These are phyloP conservation scores for Caenorhabditis sp. DNA, from an alignment of 2,888 invertebrate genomes.

Conservation along the genomic window DNA sequence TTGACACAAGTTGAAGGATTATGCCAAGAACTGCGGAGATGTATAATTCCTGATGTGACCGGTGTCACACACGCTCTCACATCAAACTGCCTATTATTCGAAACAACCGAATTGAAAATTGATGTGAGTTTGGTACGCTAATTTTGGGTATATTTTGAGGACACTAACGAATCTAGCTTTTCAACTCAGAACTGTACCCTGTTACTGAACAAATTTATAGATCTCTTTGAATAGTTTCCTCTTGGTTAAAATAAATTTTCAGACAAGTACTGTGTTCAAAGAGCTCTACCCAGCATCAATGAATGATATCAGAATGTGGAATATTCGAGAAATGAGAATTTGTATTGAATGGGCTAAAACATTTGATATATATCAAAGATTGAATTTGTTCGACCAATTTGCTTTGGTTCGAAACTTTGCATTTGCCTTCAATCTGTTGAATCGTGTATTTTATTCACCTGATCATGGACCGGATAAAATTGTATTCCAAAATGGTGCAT, in stretches of 20 bases:
- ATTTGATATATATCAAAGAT: conserved; percentile 63
- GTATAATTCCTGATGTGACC: conserved; percentile 63
- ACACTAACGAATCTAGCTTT: neutral
- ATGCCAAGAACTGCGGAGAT: conserved; percentile 61
- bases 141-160: neutral
- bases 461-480: conserved; percentile 71
- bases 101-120: conserved; percentile 57
- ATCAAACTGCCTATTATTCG: conserved; percentile 61
- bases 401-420: conserved; percentile 69
- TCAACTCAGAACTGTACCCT: neutral
- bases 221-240: neutral
- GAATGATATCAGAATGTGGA: conserved; percentile 71
- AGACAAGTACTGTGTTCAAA: conserved; percentile 64
- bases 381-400: conserved; percentile 64
- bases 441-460: conserved; percentile 67
- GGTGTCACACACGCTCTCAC: conserved; percentile 57
- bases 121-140: conserved; percentile 53
- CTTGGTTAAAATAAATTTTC: conserved; percentile 22
- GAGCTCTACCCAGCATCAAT: conserved; percentile 70
- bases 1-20: conserved; percentile 62
- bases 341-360: conserved; percentile 71
- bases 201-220: neutral
- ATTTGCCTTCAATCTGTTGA: conserved; percentile 70
- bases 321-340: conserved; percentile 69
- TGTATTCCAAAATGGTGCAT: conserved; percentile 69